Conservation (phyloP, 2,888 invertebrate species). For the Byasa hedistus region DNA sequence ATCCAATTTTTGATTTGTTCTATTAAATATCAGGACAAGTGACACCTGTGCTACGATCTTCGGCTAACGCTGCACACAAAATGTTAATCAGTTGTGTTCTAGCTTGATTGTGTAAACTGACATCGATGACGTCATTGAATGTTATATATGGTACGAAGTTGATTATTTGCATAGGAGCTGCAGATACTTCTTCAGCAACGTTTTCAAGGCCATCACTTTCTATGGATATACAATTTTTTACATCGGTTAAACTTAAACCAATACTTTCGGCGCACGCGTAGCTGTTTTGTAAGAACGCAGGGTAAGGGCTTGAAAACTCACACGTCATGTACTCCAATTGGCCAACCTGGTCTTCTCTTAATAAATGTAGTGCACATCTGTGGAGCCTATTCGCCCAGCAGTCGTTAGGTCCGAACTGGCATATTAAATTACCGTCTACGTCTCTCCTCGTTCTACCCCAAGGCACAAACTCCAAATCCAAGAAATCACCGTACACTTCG, state of each 20-base stretch:
- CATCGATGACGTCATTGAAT: slow-evolving; percentile 51
- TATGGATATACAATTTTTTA: slow-evolving; percentile 57
- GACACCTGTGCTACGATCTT: slow-evolving; percentile 46
- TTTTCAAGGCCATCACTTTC: slow-evolving; percentile 51
- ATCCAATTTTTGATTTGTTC: no score
- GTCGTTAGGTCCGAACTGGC: slow-evolving; percentile 56
- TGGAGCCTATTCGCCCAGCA: slow-evolving; percentile 71
- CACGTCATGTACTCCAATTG: slow-evolving; percentile 64
- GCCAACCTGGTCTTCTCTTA: slow-evolving; percentile 52
- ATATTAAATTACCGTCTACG: slow-evolving; percentile 46
- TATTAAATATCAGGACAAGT: background rate
- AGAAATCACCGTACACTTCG: slow-evolving; percentile 49
- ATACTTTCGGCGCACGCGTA: slow-evolving; percentile 54
- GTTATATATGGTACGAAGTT: slow-evolving; percentile 61
- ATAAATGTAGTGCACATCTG: slow-evolving; percentile 57
- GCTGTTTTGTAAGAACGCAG: slow-evolving; percentile 45
- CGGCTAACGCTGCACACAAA: slow-evolving; percentile 59
- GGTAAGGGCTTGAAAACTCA: slow-evolving; percentile 54
- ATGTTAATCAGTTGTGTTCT: slow-evolving; percentile 44
- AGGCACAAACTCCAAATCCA: slow-evolving; percentile 65
- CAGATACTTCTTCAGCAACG: slow-evolving; percentile 48
- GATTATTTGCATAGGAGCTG: slow-evolving; percentile 45
- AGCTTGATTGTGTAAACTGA: slow-evolving; percentile 41
- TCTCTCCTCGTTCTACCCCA: slow-evolving; percentile 63
- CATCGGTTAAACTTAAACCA: slow-evolving; percentile 51